Evolutionary conservation across 2,888 invertebrate genomes (phyloP).

Genomic region (Onthophagus sagittarius): DNA sequence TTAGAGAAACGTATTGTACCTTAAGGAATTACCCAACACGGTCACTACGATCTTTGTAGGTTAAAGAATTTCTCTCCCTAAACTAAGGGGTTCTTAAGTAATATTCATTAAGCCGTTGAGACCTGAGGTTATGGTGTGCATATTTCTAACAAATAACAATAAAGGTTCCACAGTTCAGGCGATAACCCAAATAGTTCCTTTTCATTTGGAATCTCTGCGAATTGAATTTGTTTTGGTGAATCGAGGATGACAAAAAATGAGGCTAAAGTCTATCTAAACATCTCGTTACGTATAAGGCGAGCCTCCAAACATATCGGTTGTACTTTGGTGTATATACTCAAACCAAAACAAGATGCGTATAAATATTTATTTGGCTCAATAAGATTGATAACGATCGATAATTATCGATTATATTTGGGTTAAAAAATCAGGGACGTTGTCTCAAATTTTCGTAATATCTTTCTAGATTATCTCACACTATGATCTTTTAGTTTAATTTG

Average conservation of each 20-base stretch:
- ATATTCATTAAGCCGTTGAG: neutral
- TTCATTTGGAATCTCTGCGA: neutral
- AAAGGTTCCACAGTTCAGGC: neutral
- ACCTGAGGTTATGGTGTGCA: neutral
- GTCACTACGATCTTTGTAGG: conserved; percentile 43
- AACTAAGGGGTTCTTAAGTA: neutral
- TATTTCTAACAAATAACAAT: neutral
- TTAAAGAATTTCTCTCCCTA: conserved; percentile 38
- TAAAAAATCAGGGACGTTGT: too few species aligned
- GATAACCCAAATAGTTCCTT: neutral
- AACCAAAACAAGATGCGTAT: neutral
- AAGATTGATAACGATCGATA: too few species aligned
- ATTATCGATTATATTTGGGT: too few species aligned
- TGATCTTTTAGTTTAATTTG: too few species aligned
- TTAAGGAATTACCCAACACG: conserved; percentile 45
- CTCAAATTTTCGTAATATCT: too few species aligned
- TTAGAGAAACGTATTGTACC: conserved; percentile 48
- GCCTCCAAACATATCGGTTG: neutral
- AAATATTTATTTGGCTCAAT: neutral
- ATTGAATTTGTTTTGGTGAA: neutral
- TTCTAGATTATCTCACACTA: too few species aligned
- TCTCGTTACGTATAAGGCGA: neutral
- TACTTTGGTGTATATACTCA: neutral
- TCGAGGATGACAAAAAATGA: neutral
- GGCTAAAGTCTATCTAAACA: neutral